Conservation (phyloP, 2,113 vertebrate genomes). For the Poeciliopsis prolifica region DNA sequence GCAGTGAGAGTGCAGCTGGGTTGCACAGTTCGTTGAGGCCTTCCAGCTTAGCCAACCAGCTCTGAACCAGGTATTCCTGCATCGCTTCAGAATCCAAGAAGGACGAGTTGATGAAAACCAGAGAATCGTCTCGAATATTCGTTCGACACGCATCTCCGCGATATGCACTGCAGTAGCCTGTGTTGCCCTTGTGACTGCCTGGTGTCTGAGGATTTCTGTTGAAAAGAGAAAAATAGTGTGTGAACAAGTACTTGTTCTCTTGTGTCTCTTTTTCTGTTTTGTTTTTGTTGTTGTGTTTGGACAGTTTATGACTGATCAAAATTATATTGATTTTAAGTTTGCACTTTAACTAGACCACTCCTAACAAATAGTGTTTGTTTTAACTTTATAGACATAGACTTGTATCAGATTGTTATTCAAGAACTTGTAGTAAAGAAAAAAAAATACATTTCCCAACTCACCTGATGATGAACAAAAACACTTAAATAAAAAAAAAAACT, state of each 20-base stretch:
- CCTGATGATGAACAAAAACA: not conserved
- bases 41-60: slow-evolving; percentile 85
- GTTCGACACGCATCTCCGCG: slow-evolving; percentile 87
- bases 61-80: slow-evolving; percentile 89
- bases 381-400: too few species aligned
- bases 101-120: slow-evolving; percentile 95
- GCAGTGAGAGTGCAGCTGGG: slow-evolving; percentile 84
- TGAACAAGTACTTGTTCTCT: not conserved
- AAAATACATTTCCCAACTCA: not conserved
- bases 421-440: too few species aligned
- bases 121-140: slow-evolving; percentile 78
- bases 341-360: too few species aligned
- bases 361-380: too few species aligned
- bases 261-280: too few species aligned
- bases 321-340: too few species aligned
- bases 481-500: not conserved
- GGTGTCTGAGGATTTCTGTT: slow-evolving; percentile 78
- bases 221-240: not conserved
- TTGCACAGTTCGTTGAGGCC: slow-evolving; percentile 84
- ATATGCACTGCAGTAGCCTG: slow-evolving; percentile 92
- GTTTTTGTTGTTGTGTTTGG: too few species aligned
- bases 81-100: slow-evolving; percentile 87
- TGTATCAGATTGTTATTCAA: too few species aligned
- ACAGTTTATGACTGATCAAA: too few species aligned
- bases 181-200: slow-evolving; percentile 78